Evolutionary conservation across 1,140 invertebrate genomes (phyloP).

Genomic region (Pentalonia nigronervosa): DNA sequence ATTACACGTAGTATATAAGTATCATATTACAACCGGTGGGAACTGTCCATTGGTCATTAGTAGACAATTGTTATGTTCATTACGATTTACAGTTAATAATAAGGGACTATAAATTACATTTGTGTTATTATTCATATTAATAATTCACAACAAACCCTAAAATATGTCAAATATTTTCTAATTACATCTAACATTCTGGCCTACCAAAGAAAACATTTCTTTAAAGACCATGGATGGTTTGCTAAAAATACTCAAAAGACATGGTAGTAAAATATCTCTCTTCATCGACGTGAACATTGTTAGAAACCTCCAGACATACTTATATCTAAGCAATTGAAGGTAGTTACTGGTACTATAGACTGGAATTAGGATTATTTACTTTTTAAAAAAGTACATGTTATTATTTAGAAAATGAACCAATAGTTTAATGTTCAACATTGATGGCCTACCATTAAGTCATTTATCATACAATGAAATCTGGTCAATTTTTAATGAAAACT

Average conservation of each 20-base stretch:
- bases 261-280: background rate
- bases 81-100: too few species aligned
- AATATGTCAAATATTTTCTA: background rate
- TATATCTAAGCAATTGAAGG: background rate
- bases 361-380: background rate
- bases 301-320: background rate
- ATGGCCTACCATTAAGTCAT: conserved; percentile 21
- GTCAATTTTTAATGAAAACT: conserved; percentile 9
- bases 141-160: too few species aligned
- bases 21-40: too few species aligned
- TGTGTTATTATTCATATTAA: too few species aligned
- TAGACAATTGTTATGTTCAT: too few species aligned
- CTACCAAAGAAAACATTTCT: background rate
- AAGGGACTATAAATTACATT: too few species aligned
- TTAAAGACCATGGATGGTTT: background rate
- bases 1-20: too few species aligned
- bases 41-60: too few species aligned
- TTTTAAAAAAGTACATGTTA: conserved; percentile 7
- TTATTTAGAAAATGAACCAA: background rate
- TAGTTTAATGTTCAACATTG: background rate
- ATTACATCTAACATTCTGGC: background rate
- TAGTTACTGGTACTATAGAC: background rate
- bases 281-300: background rate
- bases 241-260: background rate
- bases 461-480: conserved; percentile 1